phyloP scores from a whole-genome alignment of 2,888 invertebrate species.

The Nephrotoma appendiculata region DNA sequence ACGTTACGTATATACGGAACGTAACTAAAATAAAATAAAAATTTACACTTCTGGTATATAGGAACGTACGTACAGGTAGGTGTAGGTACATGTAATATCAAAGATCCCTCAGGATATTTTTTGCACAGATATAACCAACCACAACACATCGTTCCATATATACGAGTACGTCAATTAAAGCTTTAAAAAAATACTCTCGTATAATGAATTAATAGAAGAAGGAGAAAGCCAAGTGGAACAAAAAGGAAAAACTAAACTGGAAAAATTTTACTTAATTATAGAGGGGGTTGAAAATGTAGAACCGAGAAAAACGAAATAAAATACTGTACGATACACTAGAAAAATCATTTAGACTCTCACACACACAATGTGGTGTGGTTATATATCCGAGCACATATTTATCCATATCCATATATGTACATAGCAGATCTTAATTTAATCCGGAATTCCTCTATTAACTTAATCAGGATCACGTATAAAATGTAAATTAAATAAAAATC shows the following conservation, averaged over 20 bases:
- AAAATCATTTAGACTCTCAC: neutral
- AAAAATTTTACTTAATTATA: neutral
- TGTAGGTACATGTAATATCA: neutral
- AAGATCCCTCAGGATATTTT: neutral
- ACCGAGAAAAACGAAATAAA: neutral
- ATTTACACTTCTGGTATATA: neutral
- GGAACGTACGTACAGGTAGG: no score
- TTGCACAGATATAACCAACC: neutral
- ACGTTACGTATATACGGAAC: neutral
- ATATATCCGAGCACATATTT: neutral
- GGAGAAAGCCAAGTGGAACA: neutral
- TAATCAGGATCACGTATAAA: neutral
- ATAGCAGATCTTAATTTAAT: neutral
- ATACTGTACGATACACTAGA: neutral
- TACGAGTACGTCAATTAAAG: neutral
- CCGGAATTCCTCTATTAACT: neutral
- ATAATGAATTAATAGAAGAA: neutral
- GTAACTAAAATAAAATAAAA: neutral
- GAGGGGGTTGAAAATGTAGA: neutral
- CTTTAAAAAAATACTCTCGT: neutral
- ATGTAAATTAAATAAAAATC: neutral
- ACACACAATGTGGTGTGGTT: neutral
- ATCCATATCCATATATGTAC: neutral
- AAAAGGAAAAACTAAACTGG: neutral
- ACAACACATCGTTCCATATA: neutral